Evolutionary conservation across 2,113 vertebrate species (phyloP).

Genomic region (Scartelaos histophorus): DNA sequence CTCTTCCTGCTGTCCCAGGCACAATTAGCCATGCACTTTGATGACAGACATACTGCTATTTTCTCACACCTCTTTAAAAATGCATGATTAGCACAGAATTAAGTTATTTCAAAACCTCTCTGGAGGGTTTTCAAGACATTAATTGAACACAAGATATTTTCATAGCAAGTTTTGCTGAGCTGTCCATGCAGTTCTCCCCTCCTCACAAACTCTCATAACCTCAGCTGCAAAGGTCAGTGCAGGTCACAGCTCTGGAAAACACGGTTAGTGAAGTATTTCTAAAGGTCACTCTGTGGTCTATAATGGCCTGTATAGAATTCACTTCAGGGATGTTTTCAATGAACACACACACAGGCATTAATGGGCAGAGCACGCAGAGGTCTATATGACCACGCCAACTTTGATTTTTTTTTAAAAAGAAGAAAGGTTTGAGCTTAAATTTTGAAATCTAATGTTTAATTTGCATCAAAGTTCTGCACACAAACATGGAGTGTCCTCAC

Average conservation of each 20-base stretch:
- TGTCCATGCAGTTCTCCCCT: slow-evolving; percentile 38
- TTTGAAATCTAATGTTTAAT: slow-evolving; percentile 43
- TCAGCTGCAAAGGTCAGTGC: slow-evolving; percentile 39
- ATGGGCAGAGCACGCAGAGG: neutral
- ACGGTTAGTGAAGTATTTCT: slow-evolving; percentile 48
- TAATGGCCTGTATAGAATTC: slow-evolving; percentile 27
- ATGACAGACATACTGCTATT: slow-evolving; percentile 41
- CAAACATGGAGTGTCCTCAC: slow-evolving; percentile 40
- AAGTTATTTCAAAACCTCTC: slow-evolving; percentile 47
- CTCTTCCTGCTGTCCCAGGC: slow-evolving; percentile 43
- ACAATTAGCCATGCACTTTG: slow-evolving; percentile 71
- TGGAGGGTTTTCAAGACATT: slow-evolving; percentile 17
- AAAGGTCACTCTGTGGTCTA: slow-evolving; percentile 56
- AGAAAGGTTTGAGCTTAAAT: slow-evolving; percentile 16
- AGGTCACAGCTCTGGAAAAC: slow-evolving; percentile 55
- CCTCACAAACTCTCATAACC: neutral
- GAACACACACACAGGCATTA: slow-evolving; percentile 13
- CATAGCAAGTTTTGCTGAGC: neutral
- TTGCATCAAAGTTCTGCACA: slow-evolving; percentile 36
- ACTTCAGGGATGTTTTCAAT: slow-evolving; percentile 14
- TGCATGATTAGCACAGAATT: slow-evolving; percentile 58
- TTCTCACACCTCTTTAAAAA: slow-evolving; percentile 53
- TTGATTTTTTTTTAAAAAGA: slow-evolving; percentile 29
- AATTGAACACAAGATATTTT: neutral
- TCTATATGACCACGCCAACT: slow-evolving; percentile 3